Conservation (phyloP, 2,113 vertebrate species). For the Vanacampus margaritifer region DNA sequence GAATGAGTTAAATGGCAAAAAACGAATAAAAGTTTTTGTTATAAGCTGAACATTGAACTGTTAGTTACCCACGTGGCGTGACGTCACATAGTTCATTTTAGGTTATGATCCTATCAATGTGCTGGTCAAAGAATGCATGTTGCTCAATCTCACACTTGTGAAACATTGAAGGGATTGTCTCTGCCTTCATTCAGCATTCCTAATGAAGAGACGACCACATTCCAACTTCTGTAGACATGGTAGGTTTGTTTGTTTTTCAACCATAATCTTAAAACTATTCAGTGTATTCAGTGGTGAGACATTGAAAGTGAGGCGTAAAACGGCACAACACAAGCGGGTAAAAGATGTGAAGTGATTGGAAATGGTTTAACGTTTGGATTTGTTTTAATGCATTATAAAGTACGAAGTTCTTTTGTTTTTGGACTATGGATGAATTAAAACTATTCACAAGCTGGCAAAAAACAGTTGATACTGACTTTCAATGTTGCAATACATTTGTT, state of each 20-base stretch:
- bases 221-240: background rate
- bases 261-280: background rate
- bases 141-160: constrained; percentile 29
- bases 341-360: background rate
- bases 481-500: too few relatives aligned
- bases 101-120: background rate
- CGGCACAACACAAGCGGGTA: background rate
- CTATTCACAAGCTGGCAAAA: too few relatives aligned
- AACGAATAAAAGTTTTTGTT: background rate
- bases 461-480: too few relatives aligned
- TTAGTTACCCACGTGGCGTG: background rate
- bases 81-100: background rate
- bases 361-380: background rate
- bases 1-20: too few relatives aligned
- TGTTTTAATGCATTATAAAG: background rate
- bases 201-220: background rate
- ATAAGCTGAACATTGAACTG: background rate
- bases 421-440: too few relatives aligned
- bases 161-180: constrained; percentile 18
- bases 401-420: background rate
- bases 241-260: background rate
- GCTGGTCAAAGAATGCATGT: constrained; percentile 10
- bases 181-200: background rate
- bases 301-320: background rate
- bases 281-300: background rate